phyloP scores from a whole-genome alignment of 2,888 invertebrate species.

The Eupeodes luniger region DNA sequence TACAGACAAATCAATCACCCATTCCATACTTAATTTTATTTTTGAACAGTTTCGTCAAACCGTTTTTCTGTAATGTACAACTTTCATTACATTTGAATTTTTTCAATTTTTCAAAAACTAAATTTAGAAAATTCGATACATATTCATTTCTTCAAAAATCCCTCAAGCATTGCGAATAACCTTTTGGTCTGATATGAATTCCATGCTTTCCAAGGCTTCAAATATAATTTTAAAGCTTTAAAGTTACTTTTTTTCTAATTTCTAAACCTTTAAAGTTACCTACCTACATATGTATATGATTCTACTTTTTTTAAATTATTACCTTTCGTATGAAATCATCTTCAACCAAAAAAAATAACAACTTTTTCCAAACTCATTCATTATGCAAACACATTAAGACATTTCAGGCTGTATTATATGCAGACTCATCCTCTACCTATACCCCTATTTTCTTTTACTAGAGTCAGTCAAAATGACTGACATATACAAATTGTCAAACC shows the following conservation, averaged over 20 bases:
- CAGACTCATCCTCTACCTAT: background rate
- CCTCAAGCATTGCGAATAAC: too few relatives aligned
- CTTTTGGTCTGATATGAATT: too few relatives aligned
- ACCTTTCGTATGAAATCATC: constrained; percentile 1
- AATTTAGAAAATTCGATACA: too few relatives aligned
- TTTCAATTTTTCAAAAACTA: too few relatives aligned
- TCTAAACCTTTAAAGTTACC: background rate
- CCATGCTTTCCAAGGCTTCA: too few relatives aligned
- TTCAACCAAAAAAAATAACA: constrained; percentile 1
- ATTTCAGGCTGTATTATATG: constrained; percentile 22
- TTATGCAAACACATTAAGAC: constrained; percentile 57
- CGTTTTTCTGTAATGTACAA: too few relatives aligned
- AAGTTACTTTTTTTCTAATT: background rate
- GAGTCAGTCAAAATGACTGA: constrained; percentile 54
- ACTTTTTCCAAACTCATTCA: constrained; percentile 28
- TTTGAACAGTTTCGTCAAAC: too few relatives aligned
- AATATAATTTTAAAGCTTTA: too few relatives aligned
- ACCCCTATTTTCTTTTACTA: background rate
- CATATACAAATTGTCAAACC: constrained; percentile 61
- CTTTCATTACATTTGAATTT: too few relatives aligned
- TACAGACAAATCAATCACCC: too few relatives aligned
- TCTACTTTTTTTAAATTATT: background rate
- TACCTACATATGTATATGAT: background rate
- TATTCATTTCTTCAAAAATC: too few relatives aligned
- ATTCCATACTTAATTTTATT: too few relatives aligned